Conservation (phyloP, 2,113 vertebrate genomes). For the Polypterus senegalus region DNA sequence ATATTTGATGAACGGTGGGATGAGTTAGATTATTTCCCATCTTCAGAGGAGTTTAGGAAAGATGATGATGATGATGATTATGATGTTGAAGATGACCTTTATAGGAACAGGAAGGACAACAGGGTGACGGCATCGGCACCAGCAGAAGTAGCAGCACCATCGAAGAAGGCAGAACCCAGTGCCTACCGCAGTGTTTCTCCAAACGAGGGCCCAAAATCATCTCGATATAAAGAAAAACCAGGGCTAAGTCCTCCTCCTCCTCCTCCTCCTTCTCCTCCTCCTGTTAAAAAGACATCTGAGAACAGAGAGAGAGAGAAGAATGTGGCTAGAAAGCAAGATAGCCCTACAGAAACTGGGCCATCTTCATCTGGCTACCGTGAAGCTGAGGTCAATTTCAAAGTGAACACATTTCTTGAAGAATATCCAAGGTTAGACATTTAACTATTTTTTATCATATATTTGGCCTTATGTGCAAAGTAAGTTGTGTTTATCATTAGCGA, state of each 20-base stretch:
- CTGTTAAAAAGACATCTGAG: conserved; percentile 52
- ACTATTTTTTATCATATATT: too few relatives aligned
- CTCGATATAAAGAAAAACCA: conserved; percentile 58
- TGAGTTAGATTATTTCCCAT: conserved; percentile 57
- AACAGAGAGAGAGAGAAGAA: conserved; percentile 58
- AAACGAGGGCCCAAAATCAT: conserved; percentile 63
- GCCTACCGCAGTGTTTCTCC: conserved; percentile 63
- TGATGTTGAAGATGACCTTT: conserved; percentile 53
- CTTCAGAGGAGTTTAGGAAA: conserved; percentile 59
- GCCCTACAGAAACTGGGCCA: conserved; percentile 52
- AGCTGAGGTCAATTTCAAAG: conserved; percentile 69
- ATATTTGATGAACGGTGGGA: conserved; percentile 69
- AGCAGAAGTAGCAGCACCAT: conserved; percentile 13
- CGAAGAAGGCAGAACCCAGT: conserved; percentile 53
- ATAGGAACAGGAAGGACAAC: conserved; percentile 67
- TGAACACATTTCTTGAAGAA: conserved; percentile 80
- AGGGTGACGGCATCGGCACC: conserved; percentile 39
- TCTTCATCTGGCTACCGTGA: conserved; percentile 65
- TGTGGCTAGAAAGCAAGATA: conserved; percentile 55
- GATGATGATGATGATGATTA: conserved; percentile 56
- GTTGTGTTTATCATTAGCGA: too few relatives aligned
- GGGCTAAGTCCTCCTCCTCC: conserved; percentile 54
- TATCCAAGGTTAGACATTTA: conserved; percentile 57
- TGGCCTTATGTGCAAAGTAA: too few relatives aligned
- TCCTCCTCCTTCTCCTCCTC: conserved; percentile 37